Conservation (phyloP, 2,888 invertebrate genomes). For the Dasypogon diadema region DNA sequence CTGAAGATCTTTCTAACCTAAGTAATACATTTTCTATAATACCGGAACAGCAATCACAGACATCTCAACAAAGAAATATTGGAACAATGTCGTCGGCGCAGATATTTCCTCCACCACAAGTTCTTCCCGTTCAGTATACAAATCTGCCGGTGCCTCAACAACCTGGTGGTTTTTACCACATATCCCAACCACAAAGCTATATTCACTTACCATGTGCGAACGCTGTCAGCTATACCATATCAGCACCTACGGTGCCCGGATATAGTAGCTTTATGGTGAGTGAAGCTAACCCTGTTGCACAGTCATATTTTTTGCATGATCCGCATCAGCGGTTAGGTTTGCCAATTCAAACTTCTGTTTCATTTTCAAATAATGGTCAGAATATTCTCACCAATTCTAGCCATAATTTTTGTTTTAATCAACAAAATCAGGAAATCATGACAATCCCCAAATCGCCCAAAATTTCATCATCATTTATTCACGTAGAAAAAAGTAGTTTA, state of each 20-base stretch:
- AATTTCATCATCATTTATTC: conserved; percentile 30
- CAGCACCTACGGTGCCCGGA: conserved; percentile 58
- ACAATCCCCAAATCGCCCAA: neutral
- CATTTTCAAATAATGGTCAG: neutral
- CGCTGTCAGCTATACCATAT: conserved; percentile 45
- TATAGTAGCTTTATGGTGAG: conserved; percentile 64
- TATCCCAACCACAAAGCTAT: conserved; percentile 48
- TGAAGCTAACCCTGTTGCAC: conserved; percentile 61
- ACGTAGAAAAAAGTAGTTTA: conserved; percentile 28
- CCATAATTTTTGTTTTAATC: neutral
- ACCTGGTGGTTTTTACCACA: conserved; percentile 59
- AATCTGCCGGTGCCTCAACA: conserved; percentile 68
- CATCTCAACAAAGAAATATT: conserved; percentile 45
- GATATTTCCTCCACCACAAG: conserved; percentile 68
- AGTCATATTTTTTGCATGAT: conserved; percentile 28
- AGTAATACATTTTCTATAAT: conserved; percentile 59
- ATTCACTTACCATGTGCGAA: conserved; percentile 42
- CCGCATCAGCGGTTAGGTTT: conserved; percentile 14
- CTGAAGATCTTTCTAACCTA: conserved; percentile 50
- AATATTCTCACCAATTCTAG: neutral
- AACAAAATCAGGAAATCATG: neutral
- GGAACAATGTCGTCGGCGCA: conserved; percentile 63
- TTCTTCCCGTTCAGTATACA: conserved; percentile 68
- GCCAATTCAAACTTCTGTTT: conserved; percentile 18
- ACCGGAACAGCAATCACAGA: conserved; percentile 52